Conservation (phyloP, 2,888 invertebrate genomes). For the Pteria penguin region DNA sequence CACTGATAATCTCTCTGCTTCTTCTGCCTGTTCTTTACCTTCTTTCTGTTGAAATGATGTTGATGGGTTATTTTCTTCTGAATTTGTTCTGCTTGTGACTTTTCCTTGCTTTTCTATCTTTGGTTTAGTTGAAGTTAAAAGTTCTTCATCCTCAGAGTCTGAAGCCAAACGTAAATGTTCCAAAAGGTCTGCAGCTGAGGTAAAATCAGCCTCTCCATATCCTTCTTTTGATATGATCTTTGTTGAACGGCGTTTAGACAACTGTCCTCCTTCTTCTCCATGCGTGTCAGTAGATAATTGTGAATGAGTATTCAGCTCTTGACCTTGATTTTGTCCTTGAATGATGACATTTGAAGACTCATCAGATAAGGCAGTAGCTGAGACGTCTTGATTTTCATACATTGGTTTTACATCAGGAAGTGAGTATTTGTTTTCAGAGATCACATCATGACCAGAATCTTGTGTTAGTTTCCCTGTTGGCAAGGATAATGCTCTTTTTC, state of each 20-base stretch:
- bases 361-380: no score
- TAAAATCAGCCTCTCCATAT: conserved; percentile 23
- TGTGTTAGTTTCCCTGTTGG: not conserved
- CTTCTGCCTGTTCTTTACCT: not conserved
- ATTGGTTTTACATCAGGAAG: not conserved
- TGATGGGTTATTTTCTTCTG: conserved; percentile 21
- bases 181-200: not conserved
- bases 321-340: not conserved
- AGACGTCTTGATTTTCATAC: not conserved
- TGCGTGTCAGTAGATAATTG: not conserved
- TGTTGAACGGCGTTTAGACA: not conserved
- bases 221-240: conserved; percentile 2
- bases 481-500: not conserved
- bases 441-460: not conserved
- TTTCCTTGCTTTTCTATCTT: not conserved
- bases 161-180: not conserved
- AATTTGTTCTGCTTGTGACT: not conserved
- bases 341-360: not conserved
- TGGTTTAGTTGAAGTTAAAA: no score
- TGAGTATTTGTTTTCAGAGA: not conserved
- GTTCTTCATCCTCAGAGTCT: conserved; percentile 1
- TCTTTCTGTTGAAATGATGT: not conserved
- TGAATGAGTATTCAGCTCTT: not conserved
- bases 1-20: not conserved
- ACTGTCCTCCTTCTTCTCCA: not conserved